phyloP scores from a whole-genome alignment of 2,113 vertebrate species.

The Hippocampus mohnikei region DNA sequence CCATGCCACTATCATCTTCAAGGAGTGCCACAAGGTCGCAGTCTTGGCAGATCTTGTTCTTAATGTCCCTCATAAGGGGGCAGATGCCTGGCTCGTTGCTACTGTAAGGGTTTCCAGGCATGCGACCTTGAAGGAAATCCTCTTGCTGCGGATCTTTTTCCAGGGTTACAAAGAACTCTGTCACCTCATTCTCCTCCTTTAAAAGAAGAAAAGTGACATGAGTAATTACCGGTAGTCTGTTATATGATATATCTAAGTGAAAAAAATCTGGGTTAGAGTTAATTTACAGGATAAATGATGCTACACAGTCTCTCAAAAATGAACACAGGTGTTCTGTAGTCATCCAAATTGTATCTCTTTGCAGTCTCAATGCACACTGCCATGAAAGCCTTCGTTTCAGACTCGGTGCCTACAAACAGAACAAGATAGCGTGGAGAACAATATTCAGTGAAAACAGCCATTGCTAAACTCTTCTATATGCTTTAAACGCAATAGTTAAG shows the following conservation, averaged over 20 bases:
- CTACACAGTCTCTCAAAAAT: constrained; percentile 98
- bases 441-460: background rate
- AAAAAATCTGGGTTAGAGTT: background rate
- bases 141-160: constrained; percentile 99
- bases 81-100: constrained; percentile 95
- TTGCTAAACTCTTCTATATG: background rate
- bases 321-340: constrained; percentile 97
- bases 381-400: constrained; percentile 98
- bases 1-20: constrained; percentile 98
- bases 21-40: constrained; percentile 96
- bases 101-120: constrained; percentile 98
- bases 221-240: background rate
- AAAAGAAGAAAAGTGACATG: constrained; percentile 8
- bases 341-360: constrained; percentile 93
- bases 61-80: constrained; percentile 96
- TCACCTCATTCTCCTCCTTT: constrained; percentile 98
- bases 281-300: constrained; percentile 95
- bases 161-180: constrained; percentile 96
- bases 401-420: constrained; percentile 84
- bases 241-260: background rate
- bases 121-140: constrained; percentile 95
- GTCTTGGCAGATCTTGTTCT: constrained; percentile 99
- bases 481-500: background rate
- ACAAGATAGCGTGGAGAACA: background rate
- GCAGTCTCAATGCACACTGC: constrained; percentile 98